phyloP scores from a whole-genome alignment of 2,888 invertebrate species.

The Lasius platythorax region DNA sequence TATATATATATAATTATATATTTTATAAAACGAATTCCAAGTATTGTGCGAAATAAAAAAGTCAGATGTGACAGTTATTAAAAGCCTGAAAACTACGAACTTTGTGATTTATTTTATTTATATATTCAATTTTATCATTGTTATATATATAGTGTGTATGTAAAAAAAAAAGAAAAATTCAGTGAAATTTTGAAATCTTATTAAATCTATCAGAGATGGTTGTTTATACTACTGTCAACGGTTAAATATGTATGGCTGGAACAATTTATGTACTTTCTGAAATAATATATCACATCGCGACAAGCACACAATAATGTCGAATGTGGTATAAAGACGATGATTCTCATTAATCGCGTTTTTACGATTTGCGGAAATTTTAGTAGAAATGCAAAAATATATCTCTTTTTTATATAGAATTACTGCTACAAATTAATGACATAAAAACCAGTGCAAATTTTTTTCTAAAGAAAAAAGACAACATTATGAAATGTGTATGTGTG shows the following conservation, averaged over 20 bases:
- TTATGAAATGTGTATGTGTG: slow-evolving; percentile 1
- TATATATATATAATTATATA: slow-evolving; percentile 38
- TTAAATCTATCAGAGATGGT: background rate
- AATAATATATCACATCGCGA: slow-evolving; percentile 24
- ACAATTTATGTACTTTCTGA: slow-evolving; percentile 26
- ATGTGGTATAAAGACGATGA: slow-evolving; percentile 12
- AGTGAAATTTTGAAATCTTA: background rate
- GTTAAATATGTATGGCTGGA: slow-evolving; percentile 6
- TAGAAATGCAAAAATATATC: slow-evolving; percentile 9
- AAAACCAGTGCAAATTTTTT: slow-evolving; percentile 39
- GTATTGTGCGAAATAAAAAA: slow-evolving; percentile 25
- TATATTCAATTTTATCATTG: slow-evolving; percentile 38
- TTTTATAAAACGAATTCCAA: slow-evolving; percentile 44
- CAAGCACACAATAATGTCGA: slow-evolving; percentile 30
- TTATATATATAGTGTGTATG: background rate
- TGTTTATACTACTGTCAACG: slow-evolving; percentile 16
- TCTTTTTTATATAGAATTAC: slow-evolving; percentile 17
- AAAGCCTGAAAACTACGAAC: background rate
- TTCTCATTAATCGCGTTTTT: slow-evolving; percentile 38
- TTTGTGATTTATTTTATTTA: slow-evolving; percentile 35
- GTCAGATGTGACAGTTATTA: slow-evolving; percentile 4
- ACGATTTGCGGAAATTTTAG: slow-evolving; percentile 36
- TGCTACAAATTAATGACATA: background rate
- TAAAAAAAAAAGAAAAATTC: background rate
- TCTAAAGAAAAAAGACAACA: background rate